These are phyloP conservation scores for Timema cristinae DNA, from an alignment of 2,888 invertebrate species.

Conservation along the genomic window DNA sequence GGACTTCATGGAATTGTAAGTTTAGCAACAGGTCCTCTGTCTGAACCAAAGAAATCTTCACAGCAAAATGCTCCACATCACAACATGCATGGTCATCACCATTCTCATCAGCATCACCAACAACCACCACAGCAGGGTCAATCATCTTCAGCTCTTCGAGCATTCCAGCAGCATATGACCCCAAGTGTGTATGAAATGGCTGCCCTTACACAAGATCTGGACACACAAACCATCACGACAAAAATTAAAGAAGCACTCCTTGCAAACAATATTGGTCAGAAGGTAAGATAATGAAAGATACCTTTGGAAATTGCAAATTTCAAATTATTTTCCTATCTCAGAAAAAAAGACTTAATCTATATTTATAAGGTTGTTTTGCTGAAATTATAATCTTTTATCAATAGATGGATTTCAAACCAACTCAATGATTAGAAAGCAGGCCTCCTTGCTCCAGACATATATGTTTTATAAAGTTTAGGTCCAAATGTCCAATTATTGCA, in stretches of 20 bases:
- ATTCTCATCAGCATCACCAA: conserved; percentile 39
- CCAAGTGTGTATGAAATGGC: conserved; percentile 98
- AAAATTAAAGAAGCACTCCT: conserved; percentile 95
- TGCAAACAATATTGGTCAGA: conserved; percentile 97
- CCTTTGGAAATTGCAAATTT: background rate
- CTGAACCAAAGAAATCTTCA: conserved; percentile 4
- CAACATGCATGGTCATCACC: conserved; percentile 10
- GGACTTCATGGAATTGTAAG: conserved; percentile 20
- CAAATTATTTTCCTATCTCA: background rate
- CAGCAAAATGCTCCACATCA: background rate
- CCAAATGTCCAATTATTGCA: too few species aligned
- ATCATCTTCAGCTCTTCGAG: conserved; percentile 60
- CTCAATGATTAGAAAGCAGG: too few species aligned
- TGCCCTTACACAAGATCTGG: conserved; percentile 91
- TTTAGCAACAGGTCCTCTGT: conserved; percentile 9
- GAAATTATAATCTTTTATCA: conserved; percentile 18
- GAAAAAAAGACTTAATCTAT: conserved; percentile 3
- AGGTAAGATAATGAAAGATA: conserved; percentile 52
- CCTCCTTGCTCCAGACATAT: too few species aligned
- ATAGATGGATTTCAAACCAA: background rate
- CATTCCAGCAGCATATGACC: conserved; percentile 78
- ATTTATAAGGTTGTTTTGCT: conserved; percentile 8
- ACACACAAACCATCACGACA: conserved; percentile 93
- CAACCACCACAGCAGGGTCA: conserved; percentile 59
- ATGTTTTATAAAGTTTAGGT: too few species aligned